A percentile compares a stretch with the other conserved stretches of the same genome.
These are phyloP conservation scores for Lysandra coridon DNA, from an alignment of 2,888 invertebrate species.

Conservation along the genomic window DNA sequence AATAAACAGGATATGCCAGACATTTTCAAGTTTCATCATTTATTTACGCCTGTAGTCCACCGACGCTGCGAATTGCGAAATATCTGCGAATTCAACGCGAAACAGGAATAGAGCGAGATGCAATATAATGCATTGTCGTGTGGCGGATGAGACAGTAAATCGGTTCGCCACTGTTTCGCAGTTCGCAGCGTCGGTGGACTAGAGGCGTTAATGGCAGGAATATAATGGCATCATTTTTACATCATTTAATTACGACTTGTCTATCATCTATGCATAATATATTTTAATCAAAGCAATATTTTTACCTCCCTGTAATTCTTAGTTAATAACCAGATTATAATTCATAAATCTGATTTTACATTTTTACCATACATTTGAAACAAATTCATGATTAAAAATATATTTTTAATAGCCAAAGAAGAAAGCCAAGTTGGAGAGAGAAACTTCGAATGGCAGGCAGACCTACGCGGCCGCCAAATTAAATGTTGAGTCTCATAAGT, in stretches of 20 bases:
- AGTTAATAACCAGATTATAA: conserved; percentile 29
- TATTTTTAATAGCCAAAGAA: conserved; percentile 70
- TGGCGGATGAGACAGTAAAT: too few relatives aligned
- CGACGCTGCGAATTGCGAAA: too few relatives aligned
- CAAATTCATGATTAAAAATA: conserved; percentile 36
- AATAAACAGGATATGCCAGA: too few relatives aligned
- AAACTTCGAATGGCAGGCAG: conserved; percentile 52
- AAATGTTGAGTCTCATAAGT: conserved; percentile 69
- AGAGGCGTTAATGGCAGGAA: too few relatives aligned
- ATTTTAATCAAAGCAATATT: neutral
- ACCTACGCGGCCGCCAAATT: conserved; percentile 59
- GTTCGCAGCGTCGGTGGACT: too few relatives aligned
- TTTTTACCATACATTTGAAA: neutral
- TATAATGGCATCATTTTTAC: neutral
- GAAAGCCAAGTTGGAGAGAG: conserved; percentile 64
- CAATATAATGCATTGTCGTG: too few relatives aligned
- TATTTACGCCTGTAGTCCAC: too few relatives aligned
- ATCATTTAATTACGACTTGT: neutral
- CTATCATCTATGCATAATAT: neutral
- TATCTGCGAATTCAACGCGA: too few relatives aligned
- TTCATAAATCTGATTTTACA: neutral
- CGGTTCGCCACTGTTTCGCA: too few relatives aligned
- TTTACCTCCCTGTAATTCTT: neutral
- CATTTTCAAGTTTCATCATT: too few relatives aligned
- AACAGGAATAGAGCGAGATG: too few relatives aligned